These are phyloP conservation scores for Melanotaenia parkinsoni DNA, from an alignment of 2,797 vertebrate species.

Conservation along the genomic window DNA sequence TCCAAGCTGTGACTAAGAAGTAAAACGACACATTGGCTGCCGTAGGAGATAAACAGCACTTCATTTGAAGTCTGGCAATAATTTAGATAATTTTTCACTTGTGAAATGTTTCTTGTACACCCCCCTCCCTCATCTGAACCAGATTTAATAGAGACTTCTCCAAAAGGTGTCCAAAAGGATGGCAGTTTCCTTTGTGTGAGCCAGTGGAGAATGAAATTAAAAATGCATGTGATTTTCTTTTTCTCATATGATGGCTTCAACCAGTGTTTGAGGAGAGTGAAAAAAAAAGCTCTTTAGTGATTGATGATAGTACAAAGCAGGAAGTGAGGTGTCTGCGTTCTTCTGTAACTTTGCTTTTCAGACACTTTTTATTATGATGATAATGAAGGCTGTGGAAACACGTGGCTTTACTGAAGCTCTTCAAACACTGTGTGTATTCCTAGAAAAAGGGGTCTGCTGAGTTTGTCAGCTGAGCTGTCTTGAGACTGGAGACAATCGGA, in stretches of 20 bases:
- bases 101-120: slow-evolving; percentile 48
- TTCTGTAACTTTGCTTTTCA: slow-evolving; percentile 76
- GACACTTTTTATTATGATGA: slow-evolving; percentile 76
- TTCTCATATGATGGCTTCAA: slow-evolving; percentile 63
- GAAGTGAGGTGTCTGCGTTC: slow-evolving; percentile 75
- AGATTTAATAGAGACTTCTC: slow-evolving; percentile 76
- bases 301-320: slow-evolving; percentile 81
- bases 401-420: slow-evolving; percentile 64
- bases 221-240: slow-evolving; percentile 75
- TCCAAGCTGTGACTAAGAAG: slow-evolving; percentile 69
- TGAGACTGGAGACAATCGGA: slow-evolving; percentile 47
- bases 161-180: slow-evolving; percentile 77
- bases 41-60: slow-evolving; percentile 75
- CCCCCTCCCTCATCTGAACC: slow-evolving; percentile 50
- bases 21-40: slow-evolving; percentile 72
- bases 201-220: slow-evolving; percentile 86
- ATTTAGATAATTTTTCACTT: slow-evolving; percentile 70
- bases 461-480: slow-evolving; percentile 60
- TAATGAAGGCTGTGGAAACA: slow-evolving; percentile 68
- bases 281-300: slow-evolving; percentile 59
- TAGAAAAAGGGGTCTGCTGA: slow-evolving; percentile 43
- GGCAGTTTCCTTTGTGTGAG: slow-evolving; percentile 79
- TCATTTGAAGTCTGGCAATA: slow-evolving; percentile 74
- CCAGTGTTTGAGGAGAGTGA: slow-evolving; percentile 54
- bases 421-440: slow-evolving; percentile 57